Base-by-base conservation (phyloP, 2,888 invertebrate species). In the Caenorhabditis imperialis region DNA sequence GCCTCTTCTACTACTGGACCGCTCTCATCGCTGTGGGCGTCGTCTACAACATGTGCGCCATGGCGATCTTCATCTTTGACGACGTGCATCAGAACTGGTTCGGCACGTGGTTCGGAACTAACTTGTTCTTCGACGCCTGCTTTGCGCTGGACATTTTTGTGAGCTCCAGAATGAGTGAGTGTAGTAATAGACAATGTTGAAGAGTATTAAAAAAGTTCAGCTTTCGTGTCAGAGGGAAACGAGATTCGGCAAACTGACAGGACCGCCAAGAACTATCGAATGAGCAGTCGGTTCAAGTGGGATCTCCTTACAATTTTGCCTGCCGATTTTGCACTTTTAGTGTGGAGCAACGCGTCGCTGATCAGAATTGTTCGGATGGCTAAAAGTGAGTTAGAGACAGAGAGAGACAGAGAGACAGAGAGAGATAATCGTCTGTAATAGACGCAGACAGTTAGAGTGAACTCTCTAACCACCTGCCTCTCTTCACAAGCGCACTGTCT, bases 61-160 rank as follows among this genome's bases (percentile, higher is more conserved):
- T 83, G 73, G 82, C 84, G 2, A 81, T 87, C 18, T 86, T 87
- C 65, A 84, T 87, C 14, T 86, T 85, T 57, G 85, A 86, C 61
- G 85, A 87, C 50, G 81, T 81, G 2, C 75, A 61, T 10, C 16
- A 40, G 14, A 61, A 72, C 3, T 75, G 54, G 23, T 83, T 77
- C 35, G 30, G 18, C 22, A 35, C 22, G 8, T 86, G 86, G 86
- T 8, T 80, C 1, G 30, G 33, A 10, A 14, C 78, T 7, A 86
- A 86, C 51, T 20, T 76, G 0, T 53, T 84, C 16, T 80, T 81
- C 18, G 86, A 86, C 60, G 1, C 57, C 2, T 44, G 82, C 23
- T 85, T 77, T 54, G 5, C 78, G 7, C 0, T 81, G 1, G 86
- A 86, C 62, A 81, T 82, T 62, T 38, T 85, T 8, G 57, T 86